Evolutionary conservation across 2,113 vertebrate species (phyloP), one percentile per base, ranked within the genome.

Genomic region (Loxodonta africana): DNA sequence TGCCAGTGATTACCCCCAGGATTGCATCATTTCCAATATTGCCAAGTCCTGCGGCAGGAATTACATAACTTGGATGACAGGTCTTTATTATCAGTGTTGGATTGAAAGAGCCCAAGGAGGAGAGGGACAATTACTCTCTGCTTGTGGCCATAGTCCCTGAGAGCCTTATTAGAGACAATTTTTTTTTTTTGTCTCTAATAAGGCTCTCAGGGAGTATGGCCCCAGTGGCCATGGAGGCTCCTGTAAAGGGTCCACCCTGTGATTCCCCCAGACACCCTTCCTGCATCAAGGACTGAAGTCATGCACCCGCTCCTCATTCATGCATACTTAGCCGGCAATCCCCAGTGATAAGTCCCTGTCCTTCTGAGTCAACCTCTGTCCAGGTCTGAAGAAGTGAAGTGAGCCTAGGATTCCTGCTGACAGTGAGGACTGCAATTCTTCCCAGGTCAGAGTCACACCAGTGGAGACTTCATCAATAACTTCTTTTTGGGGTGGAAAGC

Each of bases 151-250:
- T 37, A 37, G 37, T 37, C 37, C 37, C 37, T 37, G 37, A 37
- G 37, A 37, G 37, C 37, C 37, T 37, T 37, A 37, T 37, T 37
- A 37, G 37, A 37, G 37, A 37, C 37, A 37, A 37, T 37, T 37
- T 37, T 37, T 37, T 37, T 37, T 37, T 37, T 37, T 37, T 88
- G 23, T 90, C 51, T 94, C 25, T 97, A 96, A 96, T 20, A 76
- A 95, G 82, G 53, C 76, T 67, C 95, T 69, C 6, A 15, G 97
- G 97, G 83, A 97, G 33, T 89, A 41, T 74, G 37, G 87, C 57
- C 83, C 78, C 85, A 74, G 3, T 8, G 73, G 77, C 62, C 57
- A 30, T 17, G 46, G 53, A 88, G 46, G 28, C 51, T 77, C 15
- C 46, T 83, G 41, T 88, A 85, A 91, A 73, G 18, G 41, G 5